These are phyloP conservation scores for human (Homo sapiens) DNA, from an alignment of 2,113 vertebrate species.

Conservation along the genomic window GRCh38 chr5:113693001-113693500, in stretches of 20 bases:
- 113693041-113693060: constrained; percentile 24
- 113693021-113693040: background rate
- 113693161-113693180: background rate
- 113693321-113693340: constrained; percentile 50
- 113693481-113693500: constrained; percentile 44
- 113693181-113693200: background rate
- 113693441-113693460: constrained; percentile 68
- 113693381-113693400: background rate
- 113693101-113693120: constrained; percentile 70
- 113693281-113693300: constrained; percentile 67
- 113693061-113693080: constrained; percentile 60
- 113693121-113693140: constrained; percentile 59
- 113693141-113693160: constrained; percentile 3
- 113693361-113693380: constrained; percentile 65
- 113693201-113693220: constrained; percentile 31
- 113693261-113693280: constrained; percentile 40
- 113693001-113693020: constrained; percentile 35
- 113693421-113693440: constrained; percentile 69
- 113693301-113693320: constrained; percentile 60
- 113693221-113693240: constrained; percentile 30
- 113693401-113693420: constrained; percentile 63
- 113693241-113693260: background rate
- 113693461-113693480: constrained; percentile 57
- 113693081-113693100: constrained; percentile 76
- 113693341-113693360: constrained; percentile 29